A percentile compares a stretch with the other conserved stretches of the same genome.
phyloP scores from a whole-genome alignment of 2,797 vertebrate species.

The Gila robusta region DNA sequence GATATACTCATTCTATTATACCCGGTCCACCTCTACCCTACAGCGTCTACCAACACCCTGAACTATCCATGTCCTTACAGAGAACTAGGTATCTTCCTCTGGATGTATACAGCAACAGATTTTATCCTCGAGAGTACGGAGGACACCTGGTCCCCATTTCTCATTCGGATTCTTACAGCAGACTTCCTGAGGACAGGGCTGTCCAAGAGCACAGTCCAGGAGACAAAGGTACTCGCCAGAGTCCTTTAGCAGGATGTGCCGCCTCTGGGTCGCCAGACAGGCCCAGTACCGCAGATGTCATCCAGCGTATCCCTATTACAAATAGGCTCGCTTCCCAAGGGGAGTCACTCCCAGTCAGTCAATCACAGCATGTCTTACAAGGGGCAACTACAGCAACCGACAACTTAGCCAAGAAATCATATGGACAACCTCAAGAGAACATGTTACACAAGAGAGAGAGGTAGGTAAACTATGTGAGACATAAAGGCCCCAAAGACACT shows the following conservation, averaged over 20 bases:
- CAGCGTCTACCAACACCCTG: slow-evolving; percentile 83
- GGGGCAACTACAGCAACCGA: slow-evolving; percentile 67
- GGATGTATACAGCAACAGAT: slow-evolving; percentile 78
- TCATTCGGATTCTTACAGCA: slow-evolving; percentile 66
- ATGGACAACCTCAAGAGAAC: slow-evolving; percentile 63
- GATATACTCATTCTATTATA: slow-evolving; percentile 84
- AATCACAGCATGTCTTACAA: slow-evolving; percentile 60
- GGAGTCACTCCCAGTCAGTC: slow-evolving; percentile 44
- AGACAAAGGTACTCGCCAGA: slow-evolving; percentile 86
- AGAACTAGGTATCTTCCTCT: slow-evolving; percentile 71
- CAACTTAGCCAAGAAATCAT: slow-evolving; percentile 65
- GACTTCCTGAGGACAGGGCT: slow-evolving; percentile 62
- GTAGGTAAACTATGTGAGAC: slow-evolving; percentile 63
- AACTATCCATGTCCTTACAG: slow-evolving; percentile 79
- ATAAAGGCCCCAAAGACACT: neutral
- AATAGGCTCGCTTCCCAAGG: slow-evolving; percentile 56
- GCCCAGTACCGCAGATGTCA: slow-evolving; percentile 87
- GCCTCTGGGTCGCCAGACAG: slow-evolving; percentile 93
- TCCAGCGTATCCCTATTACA: slow-evolving; percentile 77
- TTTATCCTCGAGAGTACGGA: slow-evolving; percentile 76
- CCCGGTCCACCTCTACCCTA: slow-evolving; percentile 81
- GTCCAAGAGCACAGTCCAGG: slow-evolving; percentile 66
- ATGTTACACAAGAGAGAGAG: slow-evolving; percentile 55
- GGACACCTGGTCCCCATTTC: slow-evolving; percentile 76
- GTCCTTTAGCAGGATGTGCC: slow-evolving; percentile 89